Percentiles rank a stretch among this genome's conserved stretches.
Conservation (phyloP, 2,888 invertebrate species). For the Drosophila pegasa region DNA sequence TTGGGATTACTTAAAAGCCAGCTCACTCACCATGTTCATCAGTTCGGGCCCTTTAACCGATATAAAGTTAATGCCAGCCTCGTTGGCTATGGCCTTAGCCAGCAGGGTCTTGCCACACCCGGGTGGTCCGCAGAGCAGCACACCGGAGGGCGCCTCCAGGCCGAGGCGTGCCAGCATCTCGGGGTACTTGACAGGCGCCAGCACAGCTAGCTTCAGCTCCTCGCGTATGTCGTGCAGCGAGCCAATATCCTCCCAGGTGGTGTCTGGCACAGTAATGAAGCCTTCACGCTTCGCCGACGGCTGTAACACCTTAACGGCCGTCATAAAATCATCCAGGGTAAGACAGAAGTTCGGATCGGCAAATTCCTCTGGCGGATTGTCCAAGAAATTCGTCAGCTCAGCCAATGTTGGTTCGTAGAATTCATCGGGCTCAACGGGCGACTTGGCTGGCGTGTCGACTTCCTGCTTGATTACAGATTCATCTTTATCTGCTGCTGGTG, state of each 20-base stretch:
- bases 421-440: conserved; percentile 33
- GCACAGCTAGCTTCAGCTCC: conserved; percentile 95
- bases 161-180: conserved; percentile 92
- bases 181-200: conserved; percentile 96
- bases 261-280: conserved; percentile 98
- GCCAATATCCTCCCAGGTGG: conserved; percentile 98
- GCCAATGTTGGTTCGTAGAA: conserved; percentile 84
- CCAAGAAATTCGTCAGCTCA: conserved; percentile 89
- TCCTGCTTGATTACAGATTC: not conserved
- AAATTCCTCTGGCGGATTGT: conserved; percentile 88
- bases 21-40: conserved; percentile 94
- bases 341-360: conserved; percentile 89
- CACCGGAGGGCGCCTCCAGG: conserved; percentile 93
- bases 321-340: conserved; percentile 90
- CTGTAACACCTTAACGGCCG: conserved; percentile 92
- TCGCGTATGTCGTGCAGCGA: conserved; percentile 94
- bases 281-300: conserved; percentile 98
- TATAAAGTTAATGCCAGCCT: conserved; percentile 99
- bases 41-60: conserved; percentile 99
- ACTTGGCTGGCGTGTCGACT: conserved; percentile 5
- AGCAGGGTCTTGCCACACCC: conserved; percentile 98
- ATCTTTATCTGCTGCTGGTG: conserved; percentile 15
- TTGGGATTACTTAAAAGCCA: not conserved
- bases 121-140: conserved; percentile 98
- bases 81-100: conserved; percentile 99